A percentile compares a stretch with the other conserved stretches of the same genome.
phyloP scores from a whole-genome alignment of 1,140 invertebrate genomes.

The Drosophila pruinosa region DNA sequence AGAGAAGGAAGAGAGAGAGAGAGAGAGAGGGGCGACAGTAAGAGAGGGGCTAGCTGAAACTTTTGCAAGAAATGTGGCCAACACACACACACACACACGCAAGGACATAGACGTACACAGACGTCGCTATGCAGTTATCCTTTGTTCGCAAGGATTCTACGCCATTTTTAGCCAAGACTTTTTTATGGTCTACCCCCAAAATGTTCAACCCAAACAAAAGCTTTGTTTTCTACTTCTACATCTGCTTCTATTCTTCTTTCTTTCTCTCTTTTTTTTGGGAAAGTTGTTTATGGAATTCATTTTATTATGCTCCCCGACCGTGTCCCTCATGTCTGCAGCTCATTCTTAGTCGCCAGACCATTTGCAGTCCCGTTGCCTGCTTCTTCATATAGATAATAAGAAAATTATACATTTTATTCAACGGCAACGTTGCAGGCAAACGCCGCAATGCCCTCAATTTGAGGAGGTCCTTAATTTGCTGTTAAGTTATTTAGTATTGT shows the following conservation, averaged over 20 bases:
- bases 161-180: constrained; percentile 43
- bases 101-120: constrained; percentile 12
- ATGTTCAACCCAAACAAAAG: constrained; percentile 62
- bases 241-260: constrained; percentile 31
- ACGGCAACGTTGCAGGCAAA: constrained; percentile 33
- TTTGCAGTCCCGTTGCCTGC: constrained; percentile 40
- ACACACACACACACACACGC: constrained; percentile 44
- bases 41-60: constrained; percentile 36
- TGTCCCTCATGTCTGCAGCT: background rate
- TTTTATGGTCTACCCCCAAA: constrained; percentile 32
- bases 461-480: constrained; percentile 63
- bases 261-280: constrained; percentile 50
- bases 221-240: constrained; percentile 26
- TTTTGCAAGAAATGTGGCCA: constrained; percentile 52
- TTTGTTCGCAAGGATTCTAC: constrained; percentile 64
- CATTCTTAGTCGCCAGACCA: constrained; percentile 30
- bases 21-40: background rate
- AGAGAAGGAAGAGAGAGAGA: background rate
- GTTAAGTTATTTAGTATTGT: constrained; percentile 60
- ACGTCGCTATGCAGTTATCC: constrained; percentile 68
- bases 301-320: constrained; percentile 58
- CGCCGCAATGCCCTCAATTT: constrained; percentile 77
- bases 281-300: constrained; percentile 80
- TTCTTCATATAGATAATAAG: constrained; percentile 73
- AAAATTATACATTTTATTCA: constrained; percentile 82